Evolutionary conservation across 2,888 invertebrate species (phyloP).

Genomic region (Campaea margaritaria): DNA sequence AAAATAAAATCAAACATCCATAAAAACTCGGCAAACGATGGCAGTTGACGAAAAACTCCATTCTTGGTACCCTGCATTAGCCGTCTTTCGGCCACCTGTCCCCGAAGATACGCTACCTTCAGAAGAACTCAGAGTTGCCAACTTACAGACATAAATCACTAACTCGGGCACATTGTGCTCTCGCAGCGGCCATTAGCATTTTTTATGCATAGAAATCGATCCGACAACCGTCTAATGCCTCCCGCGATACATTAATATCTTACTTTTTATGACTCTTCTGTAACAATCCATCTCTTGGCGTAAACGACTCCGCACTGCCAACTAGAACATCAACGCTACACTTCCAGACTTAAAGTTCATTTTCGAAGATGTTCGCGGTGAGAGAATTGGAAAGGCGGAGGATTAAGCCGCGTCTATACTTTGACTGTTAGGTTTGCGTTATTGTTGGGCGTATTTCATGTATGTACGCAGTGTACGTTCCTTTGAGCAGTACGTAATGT

Average conservation of each 20-base stretch:
- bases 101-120: slow-evolving; percentile 46
- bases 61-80: slow-evolving; percentile 22
- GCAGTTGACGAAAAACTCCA: slow-evolving; percentile 23
- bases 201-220: slow-evolving; percentile 86
- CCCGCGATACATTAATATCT: slow-evolving; percentile 86
- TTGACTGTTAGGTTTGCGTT: slow-evolving; percentile 34
- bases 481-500: slow-evolving; percentile 17
- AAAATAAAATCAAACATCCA: slow-evolving; percentile 26
- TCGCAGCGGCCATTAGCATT: slow-evolving; percentile 82
- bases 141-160: slow-evolving; percentile 74
- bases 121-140: slow-evolving; percentile 66
- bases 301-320: slow-evolving; percentile 49
- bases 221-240: slow-evolving; percentile 82
- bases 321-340: slow-evolving; percentile 27
- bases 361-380: slow-evolving; percentile 16
- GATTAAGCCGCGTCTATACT: slow-evolving; percentile 56
- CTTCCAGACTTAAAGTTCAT: slow-evolving; percentile 15
- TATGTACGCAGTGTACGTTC: slow-evolving; percentile 22
- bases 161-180: slow-evolving; percentile 69
- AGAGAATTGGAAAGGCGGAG: slow-evolving; percentile 43
- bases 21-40: slow-evolving; percentile 18
- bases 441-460: slow-evolving; percentile 36
- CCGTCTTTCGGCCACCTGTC: slow-evolving; percentile 50
- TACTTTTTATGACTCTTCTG: slow-evolving; percentile 85
- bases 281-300: slow-evolving; percentile 73